Conservation (phyloP, 2,113 vertebrate genomes). For the Nymphicus hollandicus region DNA sequence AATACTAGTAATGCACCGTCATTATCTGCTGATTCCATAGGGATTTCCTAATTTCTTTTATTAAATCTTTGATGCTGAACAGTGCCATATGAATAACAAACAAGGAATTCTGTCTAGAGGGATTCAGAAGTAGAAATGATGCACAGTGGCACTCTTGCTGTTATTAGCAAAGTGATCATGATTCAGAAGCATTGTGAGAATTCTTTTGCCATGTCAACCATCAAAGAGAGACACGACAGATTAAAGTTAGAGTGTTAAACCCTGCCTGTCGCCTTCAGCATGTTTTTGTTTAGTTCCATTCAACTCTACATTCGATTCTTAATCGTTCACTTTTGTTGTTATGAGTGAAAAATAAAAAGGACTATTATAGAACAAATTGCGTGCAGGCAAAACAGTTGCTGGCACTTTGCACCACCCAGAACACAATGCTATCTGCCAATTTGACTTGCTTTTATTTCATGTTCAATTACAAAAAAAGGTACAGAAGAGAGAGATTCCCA, state of each 20-base stretch:
- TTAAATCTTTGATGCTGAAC: not conserved
- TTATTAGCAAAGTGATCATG: slow-evolving; percentile 20
- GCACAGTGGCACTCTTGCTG: not conserved
- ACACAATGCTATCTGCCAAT: slow-evolving; percentile 22
- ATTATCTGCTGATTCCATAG: not conserved
- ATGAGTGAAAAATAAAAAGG: slow-evolving; percentile 42
- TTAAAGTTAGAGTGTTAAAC: slow-evolving; percentile 45
- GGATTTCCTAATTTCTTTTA: not conserved
- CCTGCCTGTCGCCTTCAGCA: not conserved
- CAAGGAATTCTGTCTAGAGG: not conserved
- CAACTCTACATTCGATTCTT: slow-evolving; percentile 50
- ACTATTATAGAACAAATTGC: slow-evolving; percentile 42
- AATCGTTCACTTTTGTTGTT: slow-evolving; percentile 44
- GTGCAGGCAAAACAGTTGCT: not conserved
- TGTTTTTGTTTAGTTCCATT: slow-evolving; percentile 64
- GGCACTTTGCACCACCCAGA: slow-evolving; percentile 8
- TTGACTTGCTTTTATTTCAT: slow-evolving; percentile 55
- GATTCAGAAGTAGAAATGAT: not conserved
- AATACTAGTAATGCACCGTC: not conserved
- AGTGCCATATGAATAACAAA: not conserved
- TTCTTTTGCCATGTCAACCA: slow-evolving; percentile 48
- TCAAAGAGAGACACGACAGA: slow-evolving; percentile 46
- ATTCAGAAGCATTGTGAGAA: slow-evolving; percentile 5
- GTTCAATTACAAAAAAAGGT: slow-evolving; percentile 20
- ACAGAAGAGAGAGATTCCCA: not conserved